Evolutionary conservation across 1,140 invertebrate species (phyloP).

Genomic region (Drosophila littoralis): DNA sequence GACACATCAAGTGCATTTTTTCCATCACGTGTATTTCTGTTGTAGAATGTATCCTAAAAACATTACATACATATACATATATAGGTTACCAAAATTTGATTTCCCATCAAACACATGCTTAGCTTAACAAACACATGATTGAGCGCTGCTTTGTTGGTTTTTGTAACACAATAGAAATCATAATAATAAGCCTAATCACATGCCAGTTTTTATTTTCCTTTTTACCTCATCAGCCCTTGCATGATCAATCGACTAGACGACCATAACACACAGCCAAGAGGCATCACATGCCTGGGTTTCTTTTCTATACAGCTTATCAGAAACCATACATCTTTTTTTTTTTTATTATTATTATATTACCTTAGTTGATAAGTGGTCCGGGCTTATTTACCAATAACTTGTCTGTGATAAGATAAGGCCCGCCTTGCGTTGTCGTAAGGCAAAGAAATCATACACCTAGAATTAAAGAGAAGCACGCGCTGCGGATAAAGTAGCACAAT

Average conservation of each 20-base stretch:
- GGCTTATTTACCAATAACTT: constrained; percentile 78
- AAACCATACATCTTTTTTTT: constrained; percentile 48
- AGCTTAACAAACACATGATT: constrained; percentile 40
- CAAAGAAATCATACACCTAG: constrained; percentile 24
- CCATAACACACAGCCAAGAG: constrained; percentile 3
- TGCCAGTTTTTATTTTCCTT: constrained; percentile 38
- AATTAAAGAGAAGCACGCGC: constrained; percentile 57
- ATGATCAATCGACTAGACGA: constrained; percentile 60
- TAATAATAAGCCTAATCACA: constrained; percentile 64
- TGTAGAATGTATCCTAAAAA: constrained; percentile 22
- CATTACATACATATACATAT: constrained; percentile 33
- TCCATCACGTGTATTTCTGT: constrained; percentile 27
- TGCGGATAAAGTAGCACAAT: constrained; percentile 10
- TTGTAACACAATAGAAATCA: constrained; percentile 16
- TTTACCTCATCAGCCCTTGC: constrained; percentile 33
- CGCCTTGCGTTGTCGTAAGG: constrained; percentile 16
- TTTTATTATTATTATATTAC: constrained; percentile 22
- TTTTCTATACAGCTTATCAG: constrained; percentile 52
- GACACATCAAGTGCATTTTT: constrained; percentile 21
- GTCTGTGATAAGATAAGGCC: constrained; percentile 64
- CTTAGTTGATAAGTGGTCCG: constrained; percentile 61
- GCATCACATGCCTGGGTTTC: constrained; percentile 64
- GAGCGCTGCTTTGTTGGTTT: constrained; percentile 4
- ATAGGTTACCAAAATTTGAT: constrained; percentile 3
- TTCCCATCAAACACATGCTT: constrained; percentile 17